phyloP scores from a whole-genome alignment of 2,888 invertebrate species.

The Drosophila rellima region DNA sequence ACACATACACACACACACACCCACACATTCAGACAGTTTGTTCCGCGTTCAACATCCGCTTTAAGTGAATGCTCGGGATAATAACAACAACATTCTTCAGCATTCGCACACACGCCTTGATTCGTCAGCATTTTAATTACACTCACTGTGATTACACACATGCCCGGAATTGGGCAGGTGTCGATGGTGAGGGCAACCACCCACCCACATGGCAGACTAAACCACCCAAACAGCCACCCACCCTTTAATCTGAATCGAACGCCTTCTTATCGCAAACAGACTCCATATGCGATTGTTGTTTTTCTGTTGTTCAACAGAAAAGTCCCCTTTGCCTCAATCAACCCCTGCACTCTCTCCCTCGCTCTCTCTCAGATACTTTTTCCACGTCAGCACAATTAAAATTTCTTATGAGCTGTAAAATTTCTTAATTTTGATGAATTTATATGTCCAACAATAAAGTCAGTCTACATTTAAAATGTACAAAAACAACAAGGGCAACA shows the following conservation, averaged over 20 bases:
- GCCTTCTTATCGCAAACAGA: slow-evolving; percentile 45
- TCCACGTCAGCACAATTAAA: slow-evolving; percentile 70
- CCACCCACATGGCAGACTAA: slow-evolving; percentile 1
- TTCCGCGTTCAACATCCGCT: slow-evolving; percentile 38
- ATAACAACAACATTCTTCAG: slow-evolving; percentile 38
- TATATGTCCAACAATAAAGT: slow-evolving; percentile 52
- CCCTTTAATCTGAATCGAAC: slow-evolving; percentile 49
- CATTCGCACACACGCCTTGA: slow-evolving; percentile 6
- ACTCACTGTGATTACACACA: slow-evolving; percentile 56
- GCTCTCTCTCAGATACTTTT: neutral
- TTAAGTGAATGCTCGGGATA: slow-evolving; percentile 38
- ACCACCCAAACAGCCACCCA: slow-evolving; percentile 17
- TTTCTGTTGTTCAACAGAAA: slow-evolving; percentile 11
- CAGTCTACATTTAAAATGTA: slow-evolving; percentile 42
- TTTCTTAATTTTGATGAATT: slow-evolving; percentile 78
- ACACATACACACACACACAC: neutral
- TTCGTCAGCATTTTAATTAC: slow-evolving; percentile 58
- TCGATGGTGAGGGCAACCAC: slow-evolving; percentile 27
- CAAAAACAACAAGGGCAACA: slow-evolving; percentile 25
- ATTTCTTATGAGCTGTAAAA: slow-evolving; percentile 79
- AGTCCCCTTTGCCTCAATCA: slow-evolving; percentile 12
- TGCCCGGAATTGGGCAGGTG: slow-evolving; percentile 40
- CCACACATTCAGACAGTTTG: slow-evolving; percentile 12
- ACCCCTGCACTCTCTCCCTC: neutral
- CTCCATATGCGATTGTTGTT: slow-evolving; percentile 37